phyloP scores from a whole-genome alignment of 1,140 invertebrate genomes.

The Drosophila ogumai region DNA sequence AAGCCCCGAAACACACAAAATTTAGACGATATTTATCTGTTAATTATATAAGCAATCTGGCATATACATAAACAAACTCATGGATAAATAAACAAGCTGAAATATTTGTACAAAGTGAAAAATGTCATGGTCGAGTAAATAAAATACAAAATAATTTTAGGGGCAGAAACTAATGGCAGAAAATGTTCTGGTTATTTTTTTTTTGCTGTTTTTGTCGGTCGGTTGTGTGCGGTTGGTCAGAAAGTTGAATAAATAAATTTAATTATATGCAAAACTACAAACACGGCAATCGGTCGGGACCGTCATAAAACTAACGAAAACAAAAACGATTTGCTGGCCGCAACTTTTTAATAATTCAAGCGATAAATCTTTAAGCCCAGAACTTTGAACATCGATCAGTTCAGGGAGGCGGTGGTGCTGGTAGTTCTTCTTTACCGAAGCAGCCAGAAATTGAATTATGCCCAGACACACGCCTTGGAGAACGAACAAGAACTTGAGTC shows the following conservation, averaged over 20 bases:
- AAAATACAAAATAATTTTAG: conserved; percentile 45
- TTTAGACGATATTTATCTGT: conserved; percentile 44
- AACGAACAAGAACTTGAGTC: conserved; percentile 23
- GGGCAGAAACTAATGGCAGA: conserved; percentile 23
- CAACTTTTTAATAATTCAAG: conserved; percentile 45
- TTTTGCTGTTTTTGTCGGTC: conserved; percentile 6
- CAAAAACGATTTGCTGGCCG: conserved; percentile 42
- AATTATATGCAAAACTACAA: conserved; percentile 59
- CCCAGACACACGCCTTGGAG: conserved; percentile 33
- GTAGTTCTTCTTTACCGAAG: neutral
- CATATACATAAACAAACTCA: conserved; percentile 25
- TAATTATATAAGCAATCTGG: conserved; percentile 44
- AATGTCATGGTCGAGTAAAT: conserved; percentile 60
- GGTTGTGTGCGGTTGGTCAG: conserved; percentile 31
- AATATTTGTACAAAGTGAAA: conserved; percentile 58
- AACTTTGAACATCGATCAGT: conserved; percentile 43
- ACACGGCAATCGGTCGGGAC: conserved; percentile 24
- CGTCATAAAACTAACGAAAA: conserved; percentile 47
- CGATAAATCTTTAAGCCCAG: conserved; percentile 46
- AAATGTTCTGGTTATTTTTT: conserved; percentile 30
- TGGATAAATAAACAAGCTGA: conserved; percentile 57
- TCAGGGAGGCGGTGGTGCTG: neutral
- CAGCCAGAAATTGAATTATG: conserved; percentile 51
- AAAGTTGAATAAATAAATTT: conserved; percentile 61
- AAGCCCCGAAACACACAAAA: conserved; percentile 29